These are phyloP conservation scores for Ardeotis arabs DNA, from an alignment of 2,113 vertebrate species.

Conservation along the genomic window DNA sequence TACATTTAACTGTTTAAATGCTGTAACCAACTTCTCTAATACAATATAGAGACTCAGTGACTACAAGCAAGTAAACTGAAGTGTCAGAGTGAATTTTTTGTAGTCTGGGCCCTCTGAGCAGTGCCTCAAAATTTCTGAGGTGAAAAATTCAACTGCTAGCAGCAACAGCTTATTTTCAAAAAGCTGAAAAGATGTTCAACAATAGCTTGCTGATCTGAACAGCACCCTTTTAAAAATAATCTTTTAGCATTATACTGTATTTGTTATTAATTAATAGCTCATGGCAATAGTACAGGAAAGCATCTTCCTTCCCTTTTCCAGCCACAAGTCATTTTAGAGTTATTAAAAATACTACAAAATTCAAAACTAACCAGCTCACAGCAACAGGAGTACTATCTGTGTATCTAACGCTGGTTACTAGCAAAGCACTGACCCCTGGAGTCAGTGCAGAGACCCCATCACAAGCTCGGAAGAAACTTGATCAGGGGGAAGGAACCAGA, in stretches of 20 bases:
- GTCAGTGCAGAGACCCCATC: background rate
- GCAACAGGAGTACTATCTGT: fast-evolving
- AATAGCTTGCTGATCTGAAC: fast-evolving
- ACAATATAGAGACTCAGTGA: background rate
- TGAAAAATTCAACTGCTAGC: background rate
- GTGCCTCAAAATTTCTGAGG: background rate
- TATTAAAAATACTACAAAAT: background rate
- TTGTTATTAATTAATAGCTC: fast-evolving
- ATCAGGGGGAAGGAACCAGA: too few relatives aligned
- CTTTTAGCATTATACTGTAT: fast-evolving
- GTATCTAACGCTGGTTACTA: fast-evolving
- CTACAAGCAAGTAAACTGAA: background rate
- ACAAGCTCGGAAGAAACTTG: fast-evolving
- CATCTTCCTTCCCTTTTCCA: background rate
- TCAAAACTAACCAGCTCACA: fast-evolving
- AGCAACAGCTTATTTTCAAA: background rate
- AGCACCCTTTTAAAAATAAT: fast-evolving
- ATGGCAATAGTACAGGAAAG: fast-evolving
- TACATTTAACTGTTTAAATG: fast-evolving
- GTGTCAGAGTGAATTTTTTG: fast-evolving
- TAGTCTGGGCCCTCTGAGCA: background rate
- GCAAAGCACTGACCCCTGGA: too few relatives aligned
- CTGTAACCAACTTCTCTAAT: too few relatives aligned
- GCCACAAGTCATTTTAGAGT: fast-evolving
- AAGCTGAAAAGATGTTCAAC: too few relatives aligned